Evolutionary conservation across 2,888 invertebrate species (phyloP), one percentile per base, ranked within the genome.

Genomic region (Odontocolon sp.): DNA sequence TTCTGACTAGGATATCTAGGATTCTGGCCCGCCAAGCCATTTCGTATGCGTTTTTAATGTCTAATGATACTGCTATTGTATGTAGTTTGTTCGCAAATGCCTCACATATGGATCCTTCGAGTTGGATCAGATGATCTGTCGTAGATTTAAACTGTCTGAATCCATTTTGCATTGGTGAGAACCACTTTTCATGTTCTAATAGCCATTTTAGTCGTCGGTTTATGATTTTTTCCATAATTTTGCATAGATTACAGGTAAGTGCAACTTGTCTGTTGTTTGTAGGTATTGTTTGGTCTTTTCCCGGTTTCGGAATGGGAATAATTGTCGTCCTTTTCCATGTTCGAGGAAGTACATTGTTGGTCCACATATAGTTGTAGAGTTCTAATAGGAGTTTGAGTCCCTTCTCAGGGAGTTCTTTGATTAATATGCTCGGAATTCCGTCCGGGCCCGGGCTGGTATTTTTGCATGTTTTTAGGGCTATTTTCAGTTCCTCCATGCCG

Each of bases 41-140:
- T 11, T 78, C 77, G 56, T 68, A 79, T 0, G 77, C 77, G 16
- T 78, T 77, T 45, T 77, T 76, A 5, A 76, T 52, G 45, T 78
- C 71, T 14, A 76, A 16, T 3, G 31, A 40, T 1, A 69, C 64
- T 2, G 68, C 68, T 9, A 76, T 47, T 4, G 77, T 61, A 31
- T 77, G 47, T 31, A 72, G 57, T 8, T 78, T 74, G 26, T 56
- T 69, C 6, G 31, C 47, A 4, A 79, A 69, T 2, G 79, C 69
- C 14, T 70, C 45, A 11, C 50, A 38, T 3, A 74, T 64, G n/a
- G 23, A 16, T 11, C 40, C 56, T 64, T 78, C 33, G 2, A 75
- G 28, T 0, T 50, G 40, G 2, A 76, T 26, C 0, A 80, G 40
- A 18, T 64, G 54, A 9, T 80, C 72, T 0, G 9, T 31, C 3